Evolutionary conservation across 2,888 invertebrate genomes (phyloP), one percentile per base, ranked within the genome.

Genomic region (Phengaris alcon): DNA sequence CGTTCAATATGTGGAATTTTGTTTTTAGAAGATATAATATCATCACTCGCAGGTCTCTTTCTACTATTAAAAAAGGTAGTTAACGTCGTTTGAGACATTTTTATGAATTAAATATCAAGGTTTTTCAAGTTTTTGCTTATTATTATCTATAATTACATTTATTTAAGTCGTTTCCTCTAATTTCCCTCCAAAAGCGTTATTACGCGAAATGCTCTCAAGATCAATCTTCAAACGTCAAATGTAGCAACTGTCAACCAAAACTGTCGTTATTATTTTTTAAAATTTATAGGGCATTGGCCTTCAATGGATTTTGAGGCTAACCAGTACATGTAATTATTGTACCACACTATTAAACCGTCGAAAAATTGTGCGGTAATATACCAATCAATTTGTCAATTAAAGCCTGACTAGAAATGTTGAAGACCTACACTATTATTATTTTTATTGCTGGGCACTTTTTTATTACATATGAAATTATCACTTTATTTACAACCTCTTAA

Each of bases 81-180:
- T 77, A 97, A 95, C 74, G 96, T 96, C 82, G 96, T 95, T 89
- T 97, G 97, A 79, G 97, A 95, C 97, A 97, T 97, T 83, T 75
- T 68, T 76, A 48, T 7, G 44, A 7, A 70, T n/a, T 64, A 22
- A 22, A 6, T n/a, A 72, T 13, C 12, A 12, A 64, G 6, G 12
- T 6, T 6, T 64, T 35, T 22, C 6, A 12, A 52, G 10, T 12
- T 8, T 44, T 64, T 13, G 35, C 35, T 35, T 35, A 64, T 12
- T 75, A n/a, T 75, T 80, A 79, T 80, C 80, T 12, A 52, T 10
- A 22, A 22, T 22, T 22, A 22, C 22, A 22, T 22, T 22, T 22
- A 22, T 22, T 22, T 22, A 22, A 64, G 12, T 6, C 13, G 64
- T 64, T 70, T 12, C 51, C 72, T 54, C 46, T 73, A 76, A 73